Base-by-base conservation (phyloP, 2,888 invertebrate genomes). In the Desoria tigrina region DNA sequence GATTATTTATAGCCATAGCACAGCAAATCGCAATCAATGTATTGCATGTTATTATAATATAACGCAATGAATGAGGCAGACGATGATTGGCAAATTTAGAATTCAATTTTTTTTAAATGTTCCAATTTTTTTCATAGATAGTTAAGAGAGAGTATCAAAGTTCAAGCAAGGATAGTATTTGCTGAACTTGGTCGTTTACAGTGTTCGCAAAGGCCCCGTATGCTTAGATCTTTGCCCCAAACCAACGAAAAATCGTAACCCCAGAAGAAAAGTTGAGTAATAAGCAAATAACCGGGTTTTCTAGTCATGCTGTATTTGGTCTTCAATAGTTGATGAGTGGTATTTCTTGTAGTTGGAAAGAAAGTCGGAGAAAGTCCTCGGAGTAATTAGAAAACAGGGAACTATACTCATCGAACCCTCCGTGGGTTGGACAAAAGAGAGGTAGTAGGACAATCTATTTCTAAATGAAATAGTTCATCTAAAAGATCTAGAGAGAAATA, bases 1-100 rank as follows among this genome's bases (percentile, higher is more conserved):
- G 58, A 58, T 58, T 58, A 49, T 58, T 54, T 45, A 45, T 58
- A 58, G 58, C 64, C 64, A 64, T 64, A 64, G 64, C 64, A 64
- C 64, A 64, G 64, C 64, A 64, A 64, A 53, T 64, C 58, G 63
- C 51, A 63, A 56, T 56, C 49, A 57, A 50, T 55, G 50, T 53
- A 28, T 42, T 59, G 58, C 54, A 42, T 45, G 58, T 16, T 58
- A 42, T 45, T 42, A 42, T 45, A 45, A n/a, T n/a, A 21, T 51
- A 24, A 51, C 32, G 32, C 51, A 26, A 26, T 24, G 21, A 26
- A 26, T 24, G 21, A 51, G 51, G 51, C 51, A 51, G 51, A 51
- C 51, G 45, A 45, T 45, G 45, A 45, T 45, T 45, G 45, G n/a
- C n/a, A 18, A 45, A 45, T 45, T 45, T 45, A 11, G 45, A 45